Conservation (phyloP, 2,888 invertebrate genomes). For the Gerris lacustris region DNA sequence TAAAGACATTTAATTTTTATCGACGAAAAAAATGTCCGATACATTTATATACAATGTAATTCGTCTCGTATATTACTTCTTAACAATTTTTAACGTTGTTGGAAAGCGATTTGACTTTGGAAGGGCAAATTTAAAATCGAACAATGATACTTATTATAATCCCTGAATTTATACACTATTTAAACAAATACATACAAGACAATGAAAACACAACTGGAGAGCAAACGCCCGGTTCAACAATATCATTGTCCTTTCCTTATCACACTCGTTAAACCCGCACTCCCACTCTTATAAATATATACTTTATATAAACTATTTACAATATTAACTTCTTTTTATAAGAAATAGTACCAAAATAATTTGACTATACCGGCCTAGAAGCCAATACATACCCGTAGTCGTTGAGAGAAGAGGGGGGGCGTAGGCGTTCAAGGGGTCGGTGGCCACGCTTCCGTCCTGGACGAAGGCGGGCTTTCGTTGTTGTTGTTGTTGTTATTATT, state of each 20-base stretch:
- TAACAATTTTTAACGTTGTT: too few species aligned
- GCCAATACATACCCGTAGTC: slow-evolving; percentile 28
- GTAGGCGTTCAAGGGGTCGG: neutral
- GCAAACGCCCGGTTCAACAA: neutral
- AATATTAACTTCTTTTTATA: slow-evolving; percentile 11
- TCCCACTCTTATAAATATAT: neutral
- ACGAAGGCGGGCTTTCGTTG: slow-evolving; percentile 15
- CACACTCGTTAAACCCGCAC: neutral
- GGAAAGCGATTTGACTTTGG: too few species aligned
- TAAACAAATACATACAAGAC: too few species aligned
- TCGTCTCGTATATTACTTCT: too few species aligned
- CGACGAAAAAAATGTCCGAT: too few species aligned
- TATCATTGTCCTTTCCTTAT: neutral
- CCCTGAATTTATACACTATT: too few species aligned
- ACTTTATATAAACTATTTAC: slow-evolving; percentile 7
- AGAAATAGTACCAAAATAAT: slow-evolving; percentile 25
- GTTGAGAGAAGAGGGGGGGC: slow-evolving; percentile 9
- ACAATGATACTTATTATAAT: too few species aligned
- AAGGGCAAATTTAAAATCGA: too few species aligned
- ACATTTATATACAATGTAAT: too few species aligned
- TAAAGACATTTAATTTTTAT: too few species aligned
- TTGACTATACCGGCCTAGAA: slow-evolving; percentile 25
- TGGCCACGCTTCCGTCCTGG: slow-evolving; percentile 6
- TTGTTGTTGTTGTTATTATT: slow-evolving; percentile 29
- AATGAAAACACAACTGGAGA: too few species aligned